Percentiles rank a stretch among this genome's conserved stretches.
phyloP scores from a whole-genome alignment of 2,113 vertebrate species.

The Propithecus coquereli region DNA sequence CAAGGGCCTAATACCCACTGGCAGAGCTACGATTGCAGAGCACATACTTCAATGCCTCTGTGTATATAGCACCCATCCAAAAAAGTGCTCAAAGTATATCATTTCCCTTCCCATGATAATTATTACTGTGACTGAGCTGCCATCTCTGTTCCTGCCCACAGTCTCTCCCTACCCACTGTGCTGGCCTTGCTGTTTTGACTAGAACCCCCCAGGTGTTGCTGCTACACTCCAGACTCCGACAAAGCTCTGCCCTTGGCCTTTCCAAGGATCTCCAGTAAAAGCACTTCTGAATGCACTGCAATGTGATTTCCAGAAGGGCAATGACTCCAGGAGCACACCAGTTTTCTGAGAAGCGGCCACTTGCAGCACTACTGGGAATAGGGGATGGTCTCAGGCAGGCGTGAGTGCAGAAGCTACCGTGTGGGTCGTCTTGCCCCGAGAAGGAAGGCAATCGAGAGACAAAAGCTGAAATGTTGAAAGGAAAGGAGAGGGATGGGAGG shows the following conservation, averaged over 20 bases:
- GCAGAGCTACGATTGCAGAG: neutral
- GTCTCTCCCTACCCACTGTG: neutral
- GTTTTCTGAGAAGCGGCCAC: neutral
- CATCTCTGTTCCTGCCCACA: neutral
- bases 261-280: neutral
- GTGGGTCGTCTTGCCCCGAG: neutral
- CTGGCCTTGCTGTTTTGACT: neutral
- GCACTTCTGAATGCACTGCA: neutral
- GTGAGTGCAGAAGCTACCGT: neutral
- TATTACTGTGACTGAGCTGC: neutral
- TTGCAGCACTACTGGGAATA: neutral
- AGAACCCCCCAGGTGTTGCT: neutral
- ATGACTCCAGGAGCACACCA: neutral
- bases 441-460: neutral
- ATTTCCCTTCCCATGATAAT: neutral
- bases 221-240: neutral
- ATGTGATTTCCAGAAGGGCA: neutral
- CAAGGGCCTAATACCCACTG: neutral
- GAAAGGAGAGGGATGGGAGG: neutral
- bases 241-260: neutral
- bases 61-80: neutral
- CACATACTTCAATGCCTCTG: neutral
- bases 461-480: neutral
- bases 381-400: neutral
- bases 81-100: neutral